These are phyloP conservation scores for Pyrochroa serraticornis DNA, from an alignment of 2,888 invertebrate genomes.

Conservation along the genomic window DNA sequence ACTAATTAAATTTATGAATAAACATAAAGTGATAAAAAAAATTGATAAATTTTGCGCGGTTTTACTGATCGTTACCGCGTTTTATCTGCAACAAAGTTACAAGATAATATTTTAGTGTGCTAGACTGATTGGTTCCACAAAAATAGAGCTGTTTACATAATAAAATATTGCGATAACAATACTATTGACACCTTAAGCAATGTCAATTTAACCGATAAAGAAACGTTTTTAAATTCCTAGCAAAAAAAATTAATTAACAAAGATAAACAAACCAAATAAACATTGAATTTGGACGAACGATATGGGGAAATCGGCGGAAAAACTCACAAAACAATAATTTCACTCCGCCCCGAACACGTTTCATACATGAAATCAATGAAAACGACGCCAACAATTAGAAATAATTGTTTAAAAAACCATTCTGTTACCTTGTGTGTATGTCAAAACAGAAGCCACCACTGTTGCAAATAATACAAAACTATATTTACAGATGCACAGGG, in stretches of 20 bases:
- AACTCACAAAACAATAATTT: conserved; percentile 14
- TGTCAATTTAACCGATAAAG: conserved; percentile 1
- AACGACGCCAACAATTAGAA: conserved; percentile 6
- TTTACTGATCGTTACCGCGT: too few species aligned
- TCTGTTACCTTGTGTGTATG: conserved; percentile 29
- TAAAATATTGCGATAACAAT: background rate
- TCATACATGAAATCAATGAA: conserved; percentile 10
- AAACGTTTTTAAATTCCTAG: conserved; percentile 1
- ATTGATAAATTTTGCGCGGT: too few species aligned
- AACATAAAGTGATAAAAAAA: too few species aligned
- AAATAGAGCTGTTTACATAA: conserved; percentile 17
- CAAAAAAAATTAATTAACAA: conserved; percentile 17
- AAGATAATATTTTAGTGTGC: background rate
- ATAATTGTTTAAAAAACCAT: conserved; percentile 28
- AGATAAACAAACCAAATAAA: conserved; percentile 17
- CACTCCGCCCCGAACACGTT: background rate
- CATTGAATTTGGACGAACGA: background rate
- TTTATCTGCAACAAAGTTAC: background rate
- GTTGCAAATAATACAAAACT: conserved; percentile 28
- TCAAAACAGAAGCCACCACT: conserved; percentile 27
- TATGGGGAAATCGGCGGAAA: background rate
- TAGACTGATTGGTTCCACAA: conserved; percentile 27
- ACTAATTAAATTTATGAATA: too few species aligned
- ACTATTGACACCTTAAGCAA: background rate
- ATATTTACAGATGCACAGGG: conserved; percentile 21